These are phyloP conservation scores for Cryptocheilus praepositus DNA, from an alignment of 2,888 invertebrate species.

Conservation along the genomic window DNA sequence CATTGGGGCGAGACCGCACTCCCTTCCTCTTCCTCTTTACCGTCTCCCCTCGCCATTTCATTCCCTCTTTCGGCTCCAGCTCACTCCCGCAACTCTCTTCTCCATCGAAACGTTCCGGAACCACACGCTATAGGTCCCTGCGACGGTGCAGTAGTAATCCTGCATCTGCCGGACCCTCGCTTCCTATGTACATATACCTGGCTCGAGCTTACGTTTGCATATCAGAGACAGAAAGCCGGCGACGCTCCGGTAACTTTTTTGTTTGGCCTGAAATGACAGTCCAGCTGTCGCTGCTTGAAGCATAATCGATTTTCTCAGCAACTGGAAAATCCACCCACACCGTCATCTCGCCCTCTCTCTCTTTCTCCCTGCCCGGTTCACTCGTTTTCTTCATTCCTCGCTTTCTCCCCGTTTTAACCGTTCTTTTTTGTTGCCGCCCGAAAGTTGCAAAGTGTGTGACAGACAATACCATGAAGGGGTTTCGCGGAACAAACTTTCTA, in stretches of 20 bases:
- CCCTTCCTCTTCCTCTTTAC: constrained; percentile 43
- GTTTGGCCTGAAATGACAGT: constrained; percentile 42
- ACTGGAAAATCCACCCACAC: constrained; percentile 26
- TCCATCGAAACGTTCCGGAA: constrained; percentile 26
- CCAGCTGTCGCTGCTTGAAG: constrained; percentile 32
- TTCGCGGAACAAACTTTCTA: too few species aligned
- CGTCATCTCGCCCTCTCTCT: background rate
- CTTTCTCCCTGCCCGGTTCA: background rate
- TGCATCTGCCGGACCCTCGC: constrained; percentile 42
- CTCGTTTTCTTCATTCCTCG: background rate
- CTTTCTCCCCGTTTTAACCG: background rate
- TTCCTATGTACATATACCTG: constrained; percentile 32
- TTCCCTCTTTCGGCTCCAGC: constrained; percentile 26
- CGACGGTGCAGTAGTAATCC: constrained; percentile 53
- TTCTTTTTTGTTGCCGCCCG: background rate
- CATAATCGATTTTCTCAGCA: constrained; percentile 49
- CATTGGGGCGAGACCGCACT: constrained; percentile 57
- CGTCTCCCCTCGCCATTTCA: constrained; percentile 33
- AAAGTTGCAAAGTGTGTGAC: background rate
- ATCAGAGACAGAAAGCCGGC: constrained; percentile 46
- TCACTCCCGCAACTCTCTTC: constrained; percentile 15
- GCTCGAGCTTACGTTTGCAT: constrained; percentile 54
- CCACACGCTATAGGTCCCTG: constrained; percentile 31
- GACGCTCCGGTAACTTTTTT: constrained; percentile 47
- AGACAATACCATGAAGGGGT: too few species aligned